These are phyloP conservation scores for Aeoliscus strigatus DNA, from an alignment of 2,797 vertebrate genomes.

Conservation along the genomic window DNA sequence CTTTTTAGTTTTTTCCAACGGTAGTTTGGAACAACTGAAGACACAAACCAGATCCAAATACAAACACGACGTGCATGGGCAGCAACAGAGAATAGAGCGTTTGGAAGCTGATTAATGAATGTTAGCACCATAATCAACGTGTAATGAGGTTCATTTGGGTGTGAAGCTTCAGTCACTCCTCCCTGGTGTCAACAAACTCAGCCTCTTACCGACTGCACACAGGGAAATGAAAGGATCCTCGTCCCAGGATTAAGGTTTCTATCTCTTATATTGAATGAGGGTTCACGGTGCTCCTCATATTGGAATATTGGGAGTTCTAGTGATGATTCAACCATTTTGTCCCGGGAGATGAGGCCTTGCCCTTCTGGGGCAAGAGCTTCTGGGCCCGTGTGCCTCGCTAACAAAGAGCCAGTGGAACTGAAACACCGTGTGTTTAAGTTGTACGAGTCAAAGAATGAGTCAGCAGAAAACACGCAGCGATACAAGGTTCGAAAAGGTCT, in stretches of 20 bases:
- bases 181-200: slow-evolving; percentile 2
- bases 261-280: neutral
- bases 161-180: slow-evolving; percentile 2
- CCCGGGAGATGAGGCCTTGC: slow-evolving; percentile 49
- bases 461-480: slow-evolving; percentile 38
- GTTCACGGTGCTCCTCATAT: neutral
- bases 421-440: slow-evolving; percentile 8
- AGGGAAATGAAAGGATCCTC: slow-evolving; percentile 7
- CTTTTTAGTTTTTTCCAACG: too few relatives aligned
- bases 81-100: too few relatives aligned
- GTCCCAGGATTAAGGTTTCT: neutral
- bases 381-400: slow-evolving; percentile 20
- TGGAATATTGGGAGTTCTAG: slow-evolving; percentile 34
- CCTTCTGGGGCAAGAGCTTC: slow-evolving; percentile 48
- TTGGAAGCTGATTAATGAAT: neutral
- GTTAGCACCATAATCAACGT: neutral
- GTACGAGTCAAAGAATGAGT: slow-evolving; percentile 29
- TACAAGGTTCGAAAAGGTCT: too few relatives aligned
- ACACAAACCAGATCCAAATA: too few relatives aligned
- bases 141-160: slow-evolving; percentile 10
- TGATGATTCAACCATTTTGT: slow-evolving; percentile 61
- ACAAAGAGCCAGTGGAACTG: slow-evolving; percentile 26
- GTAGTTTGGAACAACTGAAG: too few relatives aligned
- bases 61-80: too few relatives aligned
- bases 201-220: neutral